Base-by-base conservation (phyloP, 2,888 invertebrate genomes). In the Malacosoma neustria region DNA sequence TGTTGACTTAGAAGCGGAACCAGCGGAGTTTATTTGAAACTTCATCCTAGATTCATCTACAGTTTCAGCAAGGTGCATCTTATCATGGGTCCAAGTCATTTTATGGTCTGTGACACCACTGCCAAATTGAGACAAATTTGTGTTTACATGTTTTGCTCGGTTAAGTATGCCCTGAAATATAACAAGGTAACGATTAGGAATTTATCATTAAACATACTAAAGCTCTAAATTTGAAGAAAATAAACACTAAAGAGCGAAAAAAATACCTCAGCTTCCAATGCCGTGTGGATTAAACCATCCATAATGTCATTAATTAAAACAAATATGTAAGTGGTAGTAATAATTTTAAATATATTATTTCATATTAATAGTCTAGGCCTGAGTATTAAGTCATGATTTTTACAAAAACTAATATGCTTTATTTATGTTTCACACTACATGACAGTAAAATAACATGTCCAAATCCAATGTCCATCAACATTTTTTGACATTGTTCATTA, bases 241-340 rank as follows among this genome's bases (percentile, higher is more conserved):
- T 51, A 53, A 56, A 58, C 50, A 61, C 51, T 61, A 60, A 64
- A 72, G 72, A 70, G 65, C 62, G 69, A 54, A 51, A 53, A n/a
- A 67, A 71, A 66, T 75, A 80, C 85, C 85, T 85, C 82, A 72
- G 85, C 85, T 79, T 85, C 85, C 77, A 82, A 77, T 85, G 85
- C 84, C 80, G 85, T 82, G 82, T 85, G 84, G 82, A 84, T 82
- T 84, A 85, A 84, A 80, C 84, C 84, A 85, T 85, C 85, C 84
- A 85, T 85, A 84, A 72, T 85, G 84, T 80, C 75, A 82, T 81
- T 79, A 75, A 74, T 69, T 74, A 74, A 67, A 75, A 73, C 70
- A 70, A 75, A 69, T 80, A 70, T 72, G 60, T 72, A 64, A 71
- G 63, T 71, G 66, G 67, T 67, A 73, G 71, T 67, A 70, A 62